Evolutionary conservation across 2,113 vertebrate species (phyloP).

Genomic region (Xyliphius kryptos): DNA sequence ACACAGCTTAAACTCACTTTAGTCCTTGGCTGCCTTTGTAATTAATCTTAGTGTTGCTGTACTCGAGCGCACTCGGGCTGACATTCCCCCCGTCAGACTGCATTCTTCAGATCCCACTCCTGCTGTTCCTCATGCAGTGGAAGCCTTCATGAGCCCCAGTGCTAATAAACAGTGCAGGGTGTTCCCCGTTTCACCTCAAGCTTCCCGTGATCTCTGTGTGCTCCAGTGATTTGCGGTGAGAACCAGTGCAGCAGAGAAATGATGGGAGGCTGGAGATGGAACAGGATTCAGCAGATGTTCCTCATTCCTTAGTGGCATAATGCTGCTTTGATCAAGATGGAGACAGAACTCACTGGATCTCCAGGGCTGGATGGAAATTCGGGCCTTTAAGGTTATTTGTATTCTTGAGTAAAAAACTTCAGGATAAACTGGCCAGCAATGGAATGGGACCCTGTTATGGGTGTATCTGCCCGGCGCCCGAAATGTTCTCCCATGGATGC

Average conservation of each 20-base stretch:
- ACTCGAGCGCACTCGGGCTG: background rate
- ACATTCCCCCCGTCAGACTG: background rate
- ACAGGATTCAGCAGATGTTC: slow-evolving; percentile 24
- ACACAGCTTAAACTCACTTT: no score
- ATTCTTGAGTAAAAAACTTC: background rate
- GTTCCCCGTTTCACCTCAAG: background rate
- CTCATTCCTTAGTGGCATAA: slow-evolving; percentile 45
- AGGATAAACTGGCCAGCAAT: background rate
- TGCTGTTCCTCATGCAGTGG: background rate
- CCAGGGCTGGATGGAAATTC: background rate
- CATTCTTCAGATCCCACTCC: background rate
- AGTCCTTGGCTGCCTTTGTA: no score
- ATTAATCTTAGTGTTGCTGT: background rate
- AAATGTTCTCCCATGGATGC: no score
- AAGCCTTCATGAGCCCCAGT: background rate
- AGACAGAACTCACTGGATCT: slow-evolving; percentile 25
- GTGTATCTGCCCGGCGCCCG: no score
- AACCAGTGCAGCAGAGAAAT: background rate
- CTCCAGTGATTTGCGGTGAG: slow-evolving; percentile 8
- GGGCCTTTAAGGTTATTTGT: background rate
- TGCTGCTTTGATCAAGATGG: slow-evolving; percentile 33
- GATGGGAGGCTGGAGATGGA: slow-evolving; percentile 4
- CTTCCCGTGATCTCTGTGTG: background rate
- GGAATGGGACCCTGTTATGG: no score
- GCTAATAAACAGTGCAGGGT: background rate